A percentile compares a stretch with the other conserved stretches of the same genome.
Conservation (phyloP, 2,797 vertebrate genomes). For the Clarias platycephalus region DNA sequence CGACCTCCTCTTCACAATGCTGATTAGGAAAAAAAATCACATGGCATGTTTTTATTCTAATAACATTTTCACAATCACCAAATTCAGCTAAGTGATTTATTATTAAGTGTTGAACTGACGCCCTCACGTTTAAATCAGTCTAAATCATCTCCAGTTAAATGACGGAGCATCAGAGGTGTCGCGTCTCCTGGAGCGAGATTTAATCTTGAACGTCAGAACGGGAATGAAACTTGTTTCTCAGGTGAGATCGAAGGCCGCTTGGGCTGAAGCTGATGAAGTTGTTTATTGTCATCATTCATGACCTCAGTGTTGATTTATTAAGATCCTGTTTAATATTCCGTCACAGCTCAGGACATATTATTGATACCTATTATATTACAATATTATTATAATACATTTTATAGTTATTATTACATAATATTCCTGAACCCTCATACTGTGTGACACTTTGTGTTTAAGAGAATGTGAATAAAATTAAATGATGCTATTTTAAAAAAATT, state of each 20-base stretch:
- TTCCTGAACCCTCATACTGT: neutral
- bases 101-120: conserved; percentile 29
- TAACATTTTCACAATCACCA: neutral
- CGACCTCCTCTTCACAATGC: neutral
- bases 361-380: neutral
- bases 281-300: neutral
- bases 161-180: conserved; percentile 1
- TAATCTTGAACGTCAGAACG: neutral
- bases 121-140: conserved; percentile 44
- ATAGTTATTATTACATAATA: neutral
- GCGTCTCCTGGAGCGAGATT: conserved; percentile 23
- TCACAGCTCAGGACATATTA: neutral
- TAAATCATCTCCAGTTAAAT: conserved; percentile 43
- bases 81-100: neutral
- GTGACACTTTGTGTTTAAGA: neutral
- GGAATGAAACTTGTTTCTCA: too few species aligned
- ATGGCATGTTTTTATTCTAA: too few species aligned
- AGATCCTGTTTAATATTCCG: neutral
- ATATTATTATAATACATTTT: neutral
- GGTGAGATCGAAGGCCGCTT: too few species aligned
- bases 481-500: neutral
- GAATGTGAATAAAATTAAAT: neutral
- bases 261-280: neutral
- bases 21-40: too few species aligned
- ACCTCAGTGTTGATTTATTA: neutral